phyloP scores from a whole-genome alignment of 2,113 vertebrate species.

The Pluvianellus socialis region DNA sequence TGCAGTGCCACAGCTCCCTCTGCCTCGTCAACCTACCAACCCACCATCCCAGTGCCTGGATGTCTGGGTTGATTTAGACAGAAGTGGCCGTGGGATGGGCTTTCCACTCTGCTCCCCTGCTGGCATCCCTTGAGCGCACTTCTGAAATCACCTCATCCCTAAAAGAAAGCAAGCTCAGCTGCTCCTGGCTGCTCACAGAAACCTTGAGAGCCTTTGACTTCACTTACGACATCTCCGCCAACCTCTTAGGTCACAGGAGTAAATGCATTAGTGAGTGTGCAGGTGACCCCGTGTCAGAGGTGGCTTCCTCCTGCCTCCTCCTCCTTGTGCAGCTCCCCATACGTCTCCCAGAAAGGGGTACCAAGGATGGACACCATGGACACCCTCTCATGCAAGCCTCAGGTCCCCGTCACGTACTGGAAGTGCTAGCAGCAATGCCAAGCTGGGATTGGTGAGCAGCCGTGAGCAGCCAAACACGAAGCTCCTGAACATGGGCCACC shows the following conservation, averaged over 20 bases:
- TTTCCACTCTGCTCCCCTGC: not conserved
- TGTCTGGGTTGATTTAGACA: not conserved
- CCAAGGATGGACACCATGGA: not conserved
- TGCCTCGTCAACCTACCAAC: not conserved
- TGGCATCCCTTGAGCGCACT: not conserved
- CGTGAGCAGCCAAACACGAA: not conserved
- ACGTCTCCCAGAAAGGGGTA: not conserved
- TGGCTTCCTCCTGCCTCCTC: not conserved
- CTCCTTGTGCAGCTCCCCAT: not conserved
- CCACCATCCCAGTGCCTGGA: not conserved
- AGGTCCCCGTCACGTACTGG: not conserved
- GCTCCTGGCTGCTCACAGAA: not conserved
- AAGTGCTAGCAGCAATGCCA: not conserved
- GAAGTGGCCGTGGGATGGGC: not conserved
- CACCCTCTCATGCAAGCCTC: not conserved
- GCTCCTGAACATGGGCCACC: not conserved
- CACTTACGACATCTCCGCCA: not conserved
- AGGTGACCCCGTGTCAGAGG: not conserved
- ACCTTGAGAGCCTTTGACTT: not conserved
- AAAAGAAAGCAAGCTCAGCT: not conserved
- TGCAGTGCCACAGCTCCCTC: not conserved
- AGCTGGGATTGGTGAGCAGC: not conserved
- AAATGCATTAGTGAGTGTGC: not conserved
- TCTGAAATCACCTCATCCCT: not conserved
- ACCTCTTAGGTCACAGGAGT: not conserved